These are phyloP conservation scores for Ectemnius lituratus DNA, from an alignment of 2,888 invertebrate species.

Conservation along the genomic window DNA sequence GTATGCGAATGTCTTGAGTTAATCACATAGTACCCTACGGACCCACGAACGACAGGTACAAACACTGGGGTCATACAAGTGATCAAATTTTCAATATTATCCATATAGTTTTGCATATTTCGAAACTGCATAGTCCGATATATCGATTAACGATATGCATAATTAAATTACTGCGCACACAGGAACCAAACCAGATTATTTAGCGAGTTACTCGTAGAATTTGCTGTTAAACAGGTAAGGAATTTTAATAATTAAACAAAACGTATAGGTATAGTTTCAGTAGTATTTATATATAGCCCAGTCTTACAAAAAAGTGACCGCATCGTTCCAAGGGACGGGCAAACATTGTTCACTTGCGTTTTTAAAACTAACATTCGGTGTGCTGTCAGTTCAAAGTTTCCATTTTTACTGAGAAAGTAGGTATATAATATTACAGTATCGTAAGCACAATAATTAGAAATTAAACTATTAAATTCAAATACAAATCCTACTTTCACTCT, in stretches of 20 bases:
- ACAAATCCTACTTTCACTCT: conserved; percentile 78
- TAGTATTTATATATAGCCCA: conserved; percentile 78
- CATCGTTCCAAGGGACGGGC: conserved; percentile 76
- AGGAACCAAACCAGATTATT: conserved; percentile 59
- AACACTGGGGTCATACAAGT: conserved; percentile 27
- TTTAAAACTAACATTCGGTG: conserved; percentile 74
- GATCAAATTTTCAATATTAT: conserved; percentile 23
- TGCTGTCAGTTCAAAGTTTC: conserved; percentile 71
- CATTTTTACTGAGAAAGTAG: conserved; percentile 75
- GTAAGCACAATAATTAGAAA: conserved; percentile 76
- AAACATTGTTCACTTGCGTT: conserved; percentile 73
- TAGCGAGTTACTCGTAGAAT: conserved; percentile 65
- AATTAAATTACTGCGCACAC: conserved; percentile 60
- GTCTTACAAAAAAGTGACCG: conserved; percentile 77
- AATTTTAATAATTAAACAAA: conserved; percentile 73
- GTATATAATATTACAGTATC: conserved; percentile 73
- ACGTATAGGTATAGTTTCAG: conserved; percentile 75
- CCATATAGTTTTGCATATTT: conserved; percentile 4
- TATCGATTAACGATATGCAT: conserved; percentile 59
- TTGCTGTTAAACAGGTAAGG: conserved; percentile 67
- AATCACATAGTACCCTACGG: conserved; percentile 28
- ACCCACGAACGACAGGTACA: conserved; percentile 42
- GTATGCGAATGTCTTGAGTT: conserved; percentile 25
- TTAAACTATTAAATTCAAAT: conserved; percentile 76
- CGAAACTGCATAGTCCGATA: conserved; percentile 45